Percentiles rank a stretch among this genome's conserved stretches.
These are phyloP conservation scores for Troglohyphantes excavatus DNA, from an alignment of 2,888 invertebrate species.

Conservation along the genomic window DNA sequence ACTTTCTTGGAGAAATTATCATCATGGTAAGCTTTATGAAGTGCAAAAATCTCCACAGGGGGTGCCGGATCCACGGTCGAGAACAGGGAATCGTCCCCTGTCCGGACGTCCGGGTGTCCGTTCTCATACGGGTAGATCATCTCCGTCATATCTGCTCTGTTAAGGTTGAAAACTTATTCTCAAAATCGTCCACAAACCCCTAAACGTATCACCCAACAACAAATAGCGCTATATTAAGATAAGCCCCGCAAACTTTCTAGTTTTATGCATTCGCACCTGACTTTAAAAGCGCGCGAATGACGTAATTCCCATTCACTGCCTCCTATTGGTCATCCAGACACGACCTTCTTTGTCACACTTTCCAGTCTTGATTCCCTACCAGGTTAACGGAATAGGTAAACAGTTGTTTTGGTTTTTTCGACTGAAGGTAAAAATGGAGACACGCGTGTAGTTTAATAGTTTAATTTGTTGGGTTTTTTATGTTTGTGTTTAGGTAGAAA, in stretches of 20 bases:
- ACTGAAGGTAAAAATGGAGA: background rate
- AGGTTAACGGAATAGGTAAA: background rate
- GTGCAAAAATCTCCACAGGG: constrained; percentile 96
- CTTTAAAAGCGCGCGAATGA: background rate
- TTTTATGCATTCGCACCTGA: constrained; percentile 9
- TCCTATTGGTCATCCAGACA: background rate
- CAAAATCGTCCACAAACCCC: too few species aligned
- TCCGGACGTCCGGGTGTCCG: constrained; percentile 73
- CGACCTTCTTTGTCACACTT: constrained; percentile 9
- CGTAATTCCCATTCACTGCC: background rate
- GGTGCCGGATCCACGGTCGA: constrained; percentile 89
- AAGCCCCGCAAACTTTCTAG: background rate
- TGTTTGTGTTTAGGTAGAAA: background rate
- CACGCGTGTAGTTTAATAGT: too few species aligned
- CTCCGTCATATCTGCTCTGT: constrained; percentile 11
- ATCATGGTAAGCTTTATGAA: constrained; percentile 86
- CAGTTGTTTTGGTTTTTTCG: background rate
- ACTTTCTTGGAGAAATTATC: constrained; percentile 92
- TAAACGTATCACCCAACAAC: too few species aligned
- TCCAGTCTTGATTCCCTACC: background rate
- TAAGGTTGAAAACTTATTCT: too few species aligned
- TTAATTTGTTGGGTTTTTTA: background rate
- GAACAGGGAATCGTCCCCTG: constrained; percentile 84
- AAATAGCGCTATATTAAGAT: too few species aligned
- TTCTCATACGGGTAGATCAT: constrained; percentile 75